phyloP scores from a whole-genome alignment of 1,140 invertebrate species.

The Cotesia glomerata region DNA sequence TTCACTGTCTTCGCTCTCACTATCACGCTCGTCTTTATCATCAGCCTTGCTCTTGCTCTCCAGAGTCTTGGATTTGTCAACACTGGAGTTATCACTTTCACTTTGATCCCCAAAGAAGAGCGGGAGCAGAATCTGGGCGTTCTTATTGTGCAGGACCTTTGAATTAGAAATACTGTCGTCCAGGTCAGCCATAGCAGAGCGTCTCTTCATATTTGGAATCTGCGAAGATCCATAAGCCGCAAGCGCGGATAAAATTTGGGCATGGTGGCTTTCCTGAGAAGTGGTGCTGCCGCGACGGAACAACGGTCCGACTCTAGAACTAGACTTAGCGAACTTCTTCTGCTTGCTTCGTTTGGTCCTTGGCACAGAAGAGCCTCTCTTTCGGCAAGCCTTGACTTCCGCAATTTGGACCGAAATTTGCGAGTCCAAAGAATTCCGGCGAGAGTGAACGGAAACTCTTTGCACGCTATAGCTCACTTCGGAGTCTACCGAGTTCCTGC shows the following conservation, averaged over 20 bases:
- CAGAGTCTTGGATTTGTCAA: conserved; percentile 62
- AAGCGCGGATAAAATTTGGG: conserved; percentile 65
- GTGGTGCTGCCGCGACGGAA: conserved; percentile 75
- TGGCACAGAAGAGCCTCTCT: conserved; percentile 55
- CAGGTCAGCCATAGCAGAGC: conserved; percentile 63
- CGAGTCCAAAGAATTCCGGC: conserved; percentile 83
- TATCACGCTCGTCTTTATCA: conserved; percentile 55
- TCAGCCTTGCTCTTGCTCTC: conserved; percentile 65
- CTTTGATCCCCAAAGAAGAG: conserved; percentile 64
- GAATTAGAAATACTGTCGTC: conserved; percentile 59
- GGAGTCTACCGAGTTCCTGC: conserved; percentile 73
- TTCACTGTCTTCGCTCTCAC: conserved; percentile 62
- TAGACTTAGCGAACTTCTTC: conserved; percentile 49
- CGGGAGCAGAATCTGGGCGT: conserved; percentile 64
- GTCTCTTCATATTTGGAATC: conserved; percentile 65
- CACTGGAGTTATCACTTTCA: conserved; percentile 61
- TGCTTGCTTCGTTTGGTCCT: conserved; percentile 48
- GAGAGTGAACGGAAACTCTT: conserved; percentile 81
- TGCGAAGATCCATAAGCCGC: conserved; percentile 59
- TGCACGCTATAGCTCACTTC: conserved; percentile 81
- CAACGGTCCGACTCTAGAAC: conserved; percentile 58
- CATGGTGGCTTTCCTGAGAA: conserved; percentile 76
- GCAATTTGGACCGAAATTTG: conserved; percentile 83
- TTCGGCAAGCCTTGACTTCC: conserved; percentile 76
- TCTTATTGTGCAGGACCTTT: conserved; percentile 63